Percentiles rank a stretch among this genome's conserved stretches.
Conservation (phyloP, 2,797 vertebrate genomes). For the Hipposideros larvatus region DNA sequence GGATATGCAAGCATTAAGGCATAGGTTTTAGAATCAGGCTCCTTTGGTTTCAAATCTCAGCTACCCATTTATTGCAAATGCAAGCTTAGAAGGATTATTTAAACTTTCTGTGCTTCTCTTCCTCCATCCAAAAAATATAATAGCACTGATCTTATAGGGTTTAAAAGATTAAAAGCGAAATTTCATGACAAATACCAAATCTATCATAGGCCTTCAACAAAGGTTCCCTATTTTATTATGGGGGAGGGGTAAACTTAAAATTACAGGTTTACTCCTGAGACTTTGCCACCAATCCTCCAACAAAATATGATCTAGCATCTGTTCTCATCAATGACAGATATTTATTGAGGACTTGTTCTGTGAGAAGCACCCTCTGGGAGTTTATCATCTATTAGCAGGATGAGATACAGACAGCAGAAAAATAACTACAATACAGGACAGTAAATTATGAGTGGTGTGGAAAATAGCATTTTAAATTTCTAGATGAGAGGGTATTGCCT, state of each 20-base stretch:
- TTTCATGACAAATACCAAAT: constrained; percentile 43
- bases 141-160: background rate
- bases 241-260: constrained; percentile 25
- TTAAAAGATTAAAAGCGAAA: constrained; percentile 61
- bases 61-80: background rate
- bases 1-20: background rate
- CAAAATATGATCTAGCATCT: constrained; percentile 57
- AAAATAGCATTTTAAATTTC: constrained; percentile 66
- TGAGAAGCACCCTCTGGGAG: constrained; percentile 16
- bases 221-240: constrained; percentile 10
- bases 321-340: constrained; percentile 65
- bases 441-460: constrained; percentile 55
- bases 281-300: constrained; percentile 24
- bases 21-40: background rate
- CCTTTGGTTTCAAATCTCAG: constrained; percentile 43
- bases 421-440: constrained; percentile 53
- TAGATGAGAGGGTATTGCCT: constrained; percentile 41
- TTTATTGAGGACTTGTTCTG: constrained; percentile 59
- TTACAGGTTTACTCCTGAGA: constrained; percentile 59
- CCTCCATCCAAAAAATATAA: constrained; percentile 37
- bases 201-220: constrained; percentile 34
- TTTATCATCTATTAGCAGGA: constrained; percentile 59
- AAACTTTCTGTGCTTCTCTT: constrained; percentile 52
- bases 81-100: background rate
- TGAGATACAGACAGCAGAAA: constrained; percentile 66